phyloP scores from a whole-genome alignment of 2,113 vertebrate species.

The Elaphurus davidianus region DNA sequence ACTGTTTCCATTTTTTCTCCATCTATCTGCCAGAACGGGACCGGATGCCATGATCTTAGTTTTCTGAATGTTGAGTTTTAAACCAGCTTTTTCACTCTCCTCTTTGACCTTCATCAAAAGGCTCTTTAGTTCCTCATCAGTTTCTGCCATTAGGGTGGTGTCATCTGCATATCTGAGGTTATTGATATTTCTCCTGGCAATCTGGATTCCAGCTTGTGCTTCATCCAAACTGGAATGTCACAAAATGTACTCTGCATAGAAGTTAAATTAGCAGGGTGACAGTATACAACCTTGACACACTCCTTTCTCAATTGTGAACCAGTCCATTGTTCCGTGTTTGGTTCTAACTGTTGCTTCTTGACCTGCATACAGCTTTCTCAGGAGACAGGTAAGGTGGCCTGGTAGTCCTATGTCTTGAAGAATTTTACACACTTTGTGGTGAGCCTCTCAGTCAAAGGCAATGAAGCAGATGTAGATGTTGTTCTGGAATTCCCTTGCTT shows the following conservation, averaged over 20 bases:
- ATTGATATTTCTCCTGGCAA: background rate
- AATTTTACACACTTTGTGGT: background rate
- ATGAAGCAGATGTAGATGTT: background rate
- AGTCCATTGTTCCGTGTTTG: background rate
- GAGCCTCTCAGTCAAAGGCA: background rate
- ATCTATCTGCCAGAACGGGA: background rate
- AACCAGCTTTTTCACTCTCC: background rate
- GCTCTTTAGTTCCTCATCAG: background rate
- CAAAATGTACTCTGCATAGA: background rate
- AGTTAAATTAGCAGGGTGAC: background rate
- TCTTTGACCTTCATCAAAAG: background rate
- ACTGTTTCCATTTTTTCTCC: background rate
- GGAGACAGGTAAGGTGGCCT: background rate
- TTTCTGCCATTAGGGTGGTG: background rate
- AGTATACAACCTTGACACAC: background rate
- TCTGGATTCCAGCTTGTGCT: background rate
- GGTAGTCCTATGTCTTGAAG: background rate
- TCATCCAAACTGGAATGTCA: background rate
- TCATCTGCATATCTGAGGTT: background rate
- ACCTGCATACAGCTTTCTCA: background rate
- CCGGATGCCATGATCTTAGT: background rate
- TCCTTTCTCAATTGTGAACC: background rate
- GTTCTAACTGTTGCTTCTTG: background rate
- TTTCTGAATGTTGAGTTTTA: background rate
- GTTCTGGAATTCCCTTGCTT: background rate